Evolutionary conservation across 2,888 invertebrate species (phyloP).

Genomic region (Drosophila nr. perissopoda): DNA sequence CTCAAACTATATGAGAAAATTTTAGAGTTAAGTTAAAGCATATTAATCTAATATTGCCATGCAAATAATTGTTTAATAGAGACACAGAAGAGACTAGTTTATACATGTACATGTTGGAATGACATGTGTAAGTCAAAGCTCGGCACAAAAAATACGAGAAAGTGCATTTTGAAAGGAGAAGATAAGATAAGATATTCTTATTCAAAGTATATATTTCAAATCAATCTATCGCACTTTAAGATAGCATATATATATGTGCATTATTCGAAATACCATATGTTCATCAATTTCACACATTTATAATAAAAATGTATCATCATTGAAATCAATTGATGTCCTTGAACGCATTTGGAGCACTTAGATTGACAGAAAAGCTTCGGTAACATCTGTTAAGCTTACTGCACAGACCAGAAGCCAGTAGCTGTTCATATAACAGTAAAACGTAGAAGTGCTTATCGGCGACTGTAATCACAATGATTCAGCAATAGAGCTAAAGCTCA

Average conservation of each 20-base stretch:
- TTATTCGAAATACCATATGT: neutral
- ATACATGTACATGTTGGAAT: neutral
- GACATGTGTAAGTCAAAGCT: neutral
- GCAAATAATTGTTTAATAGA: neutral
- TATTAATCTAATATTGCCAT: neutral
- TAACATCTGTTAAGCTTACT: conserved; percentile 19
- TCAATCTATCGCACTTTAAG: neutral
- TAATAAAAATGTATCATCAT: neutral
- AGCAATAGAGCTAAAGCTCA: conserved; percentile 20
- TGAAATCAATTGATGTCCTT: neutral
- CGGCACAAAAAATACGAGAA: neutral
- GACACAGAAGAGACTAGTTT: neutral
- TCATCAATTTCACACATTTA: neutral
- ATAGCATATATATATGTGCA: neutral
- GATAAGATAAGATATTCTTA: neutral
- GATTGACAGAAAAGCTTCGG: conserved; percentile 1
- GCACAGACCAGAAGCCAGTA: neutral
- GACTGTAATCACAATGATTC: conserved; percentile 37
- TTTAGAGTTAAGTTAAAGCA: too few relatives aligned
- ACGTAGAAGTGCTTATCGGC: conserved; percentile 30
- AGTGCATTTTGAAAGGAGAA: neutral
- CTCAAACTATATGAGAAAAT: neutral
- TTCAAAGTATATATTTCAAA: neutral
- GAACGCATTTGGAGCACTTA: neutral
- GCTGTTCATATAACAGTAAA: conserved; percentile 5